These are phyloP conservation scores for Condylura cristata DNA, from an alignment of 2,113 vertebrate species.

Conservation along the genomic window DNA sequence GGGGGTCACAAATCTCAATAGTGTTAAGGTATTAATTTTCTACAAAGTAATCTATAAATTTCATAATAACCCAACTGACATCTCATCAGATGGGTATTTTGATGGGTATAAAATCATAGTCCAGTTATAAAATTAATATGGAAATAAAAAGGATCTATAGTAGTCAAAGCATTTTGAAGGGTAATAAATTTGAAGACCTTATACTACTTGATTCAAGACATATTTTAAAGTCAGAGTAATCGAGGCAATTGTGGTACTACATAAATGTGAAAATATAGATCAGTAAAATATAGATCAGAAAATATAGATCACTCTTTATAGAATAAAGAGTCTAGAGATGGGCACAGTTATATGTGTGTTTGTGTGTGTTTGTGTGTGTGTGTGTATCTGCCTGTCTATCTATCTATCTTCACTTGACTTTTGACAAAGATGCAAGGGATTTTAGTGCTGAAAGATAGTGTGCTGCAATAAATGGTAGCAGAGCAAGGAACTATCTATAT, in stretches of 20 bases:
- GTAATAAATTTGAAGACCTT: background rate
- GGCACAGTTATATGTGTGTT: background rate
- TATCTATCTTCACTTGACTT: background rate
- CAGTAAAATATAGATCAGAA: background rate
- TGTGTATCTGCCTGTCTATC: no score
- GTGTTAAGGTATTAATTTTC: background rate
- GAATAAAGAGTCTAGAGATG: background rate
- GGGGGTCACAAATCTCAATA: background rate
- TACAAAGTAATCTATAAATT: background rate
- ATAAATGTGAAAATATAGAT: background rate
- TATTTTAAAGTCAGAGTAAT: conserved; percentile 22
- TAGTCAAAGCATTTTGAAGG: background rate
- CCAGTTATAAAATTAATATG: background rate
- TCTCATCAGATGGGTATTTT: background rate
- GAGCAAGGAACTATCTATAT: background rate
- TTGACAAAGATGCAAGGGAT: background rate
- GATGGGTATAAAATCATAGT: background rate
- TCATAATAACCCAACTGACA: background rate
- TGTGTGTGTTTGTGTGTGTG: no score
- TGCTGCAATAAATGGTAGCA: background rate
- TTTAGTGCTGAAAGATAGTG: background rate
- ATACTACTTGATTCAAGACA: background rate
- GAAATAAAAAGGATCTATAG: background rate
- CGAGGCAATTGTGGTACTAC: background rate
- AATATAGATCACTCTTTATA: background rate